These are phyloP conservation scores for Eurypyga helias DNA, from an alignment of 2,113 vertebrate species.

Conservation along the genomic window DNA sequence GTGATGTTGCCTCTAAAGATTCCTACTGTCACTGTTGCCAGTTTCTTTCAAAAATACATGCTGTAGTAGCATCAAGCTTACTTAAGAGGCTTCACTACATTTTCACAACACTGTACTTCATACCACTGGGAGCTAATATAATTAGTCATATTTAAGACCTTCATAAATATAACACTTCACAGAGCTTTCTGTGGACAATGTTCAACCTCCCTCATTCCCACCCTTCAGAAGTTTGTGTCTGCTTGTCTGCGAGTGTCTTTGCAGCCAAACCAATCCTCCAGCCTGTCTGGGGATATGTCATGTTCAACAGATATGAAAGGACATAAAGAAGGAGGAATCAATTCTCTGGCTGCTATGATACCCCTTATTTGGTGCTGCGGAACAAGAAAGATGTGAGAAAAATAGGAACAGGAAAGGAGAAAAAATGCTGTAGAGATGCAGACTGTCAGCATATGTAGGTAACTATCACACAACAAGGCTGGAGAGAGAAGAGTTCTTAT, in stretches of 20 bases:
- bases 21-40: background rate
- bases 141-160: background rate
- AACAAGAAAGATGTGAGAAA: background rate
- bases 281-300: background rate
- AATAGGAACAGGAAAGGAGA: background rate
- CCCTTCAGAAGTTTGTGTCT: background rate
- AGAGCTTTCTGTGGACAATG: background rate
- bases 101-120: background rate
- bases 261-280: background rate
- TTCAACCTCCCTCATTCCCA: accelerated
- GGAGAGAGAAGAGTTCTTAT: background rate
- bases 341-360: background rate
- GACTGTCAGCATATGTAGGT: background rate
- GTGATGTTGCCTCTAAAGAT: background rate
- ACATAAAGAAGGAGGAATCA: background rate
- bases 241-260: background rate
- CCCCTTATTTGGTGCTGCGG: background rate
- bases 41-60: background rate
- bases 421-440: background rate
- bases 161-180: background rate
- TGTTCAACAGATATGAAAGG: background rate
- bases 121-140: background rate
- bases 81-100: background rate
- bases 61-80: background rate
- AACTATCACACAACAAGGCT: background rate